Evolutionary conservation across 2,888 invertebrate species (phyloP), one percentile per base, ranked within the genome.

Genomic region (Eubasilissa splendida): DNA sequence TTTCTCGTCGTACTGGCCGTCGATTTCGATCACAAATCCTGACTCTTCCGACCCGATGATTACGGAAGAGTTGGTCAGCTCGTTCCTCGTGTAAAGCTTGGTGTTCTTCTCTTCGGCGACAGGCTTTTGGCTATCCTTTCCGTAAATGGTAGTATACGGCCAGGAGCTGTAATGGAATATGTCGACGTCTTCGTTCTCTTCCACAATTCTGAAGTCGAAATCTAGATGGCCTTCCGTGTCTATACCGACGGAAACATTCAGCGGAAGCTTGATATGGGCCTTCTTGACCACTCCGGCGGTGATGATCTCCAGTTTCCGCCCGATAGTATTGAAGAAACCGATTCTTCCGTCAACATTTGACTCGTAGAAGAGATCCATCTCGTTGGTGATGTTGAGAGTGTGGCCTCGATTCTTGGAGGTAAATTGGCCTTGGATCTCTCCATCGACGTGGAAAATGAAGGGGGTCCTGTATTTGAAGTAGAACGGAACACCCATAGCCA

Each of bases 401-500:
- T 89, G 84, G 71, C 83, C 84, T 80, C 83, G n/a, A 53, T 33
- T 42, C 84, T 74, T 53, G 22, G 58, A 66, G 76, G 14, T 85
- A 10, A 89, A 87, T 80, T 87, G 86, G 66, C 88, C 91, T 80
- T 90, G 88, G 2, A 90, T 85, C 79, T 91, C 88, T 80, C 91
- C 91, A 83, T 90, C 88, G 10, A 92, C 84, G 84, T 91, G 91
- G 33, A 93, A 84, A 31, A 93, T 86, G 11, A 90, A 88, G 10
- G 94, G 94, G 77, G 89, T 90, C 77, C 92, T 92, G 85, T 92
- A 91, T 77, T 91, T 92, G 87, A 90, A 94, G 81, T 93, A 87
- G 86, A 94, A 94, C 11, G 95, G 95, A 84, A 95, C 88, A 86
- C 95, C 95, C 84, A 91, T 91, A 80, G 92, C 93, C n/a, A 94